These are phyloP conservation scores for Rhadina sibilatrix DNA, from an alignment of 2,113 vertebrate species.

Conservation along the genomic window DNA sequence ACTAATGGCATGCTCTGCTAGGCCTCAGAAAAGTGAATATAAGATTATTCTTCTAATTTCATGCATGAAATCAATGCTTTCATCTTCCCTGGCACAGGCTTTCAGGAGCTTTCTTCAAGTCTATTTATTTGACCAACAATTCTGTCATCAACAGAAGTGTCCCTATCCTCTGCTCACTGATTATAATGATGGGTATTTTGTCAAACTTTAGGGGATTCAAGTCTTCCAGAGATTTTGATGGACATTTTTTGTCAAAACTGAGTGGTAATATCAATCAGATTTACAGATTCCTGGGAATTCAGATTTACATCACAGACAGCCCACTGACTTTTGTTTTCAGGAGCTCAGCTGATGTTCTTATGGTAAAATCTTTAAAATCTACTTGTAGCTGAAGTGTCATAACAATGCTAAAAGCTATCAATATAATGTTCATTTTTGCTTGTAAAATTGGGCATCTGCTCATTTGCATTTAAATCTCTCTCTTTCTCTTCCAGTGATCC, in stretches of 20 bases:
- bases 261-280: not conserved
- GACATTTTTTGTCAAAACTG: not conserved
- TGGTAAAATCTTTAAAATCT: not conserved
- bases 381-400: not conserved
- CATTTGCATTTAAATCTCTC: not conserved
- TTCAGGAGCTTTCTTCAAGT: not conserved
- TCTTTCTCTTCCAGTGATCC: constrained; percentile 78
- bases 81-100: not conserved
- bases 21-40: not conserved
- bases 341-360: not conserved
- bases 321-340: not conserved
- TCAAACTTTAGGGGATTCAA: not conserved
- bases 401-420: not conserved
- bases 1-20: not conserved
- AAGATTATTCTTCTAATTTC: not conserved
- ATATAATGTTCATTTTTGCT: not conserved
- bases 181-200: not conserved
- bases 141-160: not conserved
- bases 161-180: not conserved
- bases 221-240: not conserved
- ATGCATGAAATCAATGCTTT: not conserved
- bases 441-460: not conserved
- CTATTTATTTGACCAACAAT: not conserved
- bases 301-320: not conserved
- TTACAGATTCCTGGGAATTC: not conserved